These are phyloP conservation scores for Lycodopsis pacificus DNA, from an alignment of 2,797 vertebrate species.

Conservation along the genomic window DNA sequence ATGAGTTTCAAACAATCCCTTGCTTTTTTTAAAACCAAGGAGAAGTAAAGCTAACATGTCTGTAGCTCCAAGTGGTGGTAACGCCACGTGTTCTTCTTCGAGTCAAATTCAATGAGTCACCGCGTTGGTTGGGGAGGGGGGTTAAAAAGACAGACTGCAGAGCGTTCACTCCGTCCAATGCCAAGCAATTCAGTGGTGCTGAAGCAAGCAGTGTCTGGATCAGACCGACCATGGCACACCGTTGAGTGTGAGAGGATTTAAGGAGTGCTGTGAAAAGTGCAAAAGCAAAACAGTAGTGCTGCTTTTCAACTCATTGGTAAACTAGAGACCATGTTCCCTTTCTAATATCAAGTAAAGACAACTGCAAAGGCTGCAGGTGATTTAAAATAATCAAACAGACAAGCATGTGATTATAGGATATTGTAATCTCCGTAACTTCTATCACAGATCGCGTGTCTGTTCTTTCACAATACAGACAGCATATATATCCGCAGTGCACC, in stretches of 20 bases:
- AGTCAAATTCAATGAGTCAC: constrained; percentile 74
- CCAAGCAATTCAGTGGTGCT: constrained; percentile 44
- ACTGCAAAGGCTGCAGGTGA: background rate
- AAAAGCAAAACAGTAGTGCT: background rate
- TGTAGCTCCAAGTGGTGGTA: constrained; percentile 39
- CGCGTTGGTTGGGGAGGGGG: constrained; percentile 25
- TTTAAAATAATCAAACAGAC: background rate
- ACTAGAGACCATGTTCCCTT: background rate
- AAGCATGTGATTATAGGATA: background rate
- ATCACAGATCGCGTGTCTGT: constrained; percentile 19
- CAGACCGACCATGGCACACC: constrained; percentile 32
- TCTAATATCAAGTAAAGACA: background rate
- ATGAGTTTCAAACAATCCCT: background rate
- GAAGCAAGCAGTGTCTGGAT: constrained; percentile 68
- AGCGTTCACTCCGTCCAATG: constrained; percentile 41
- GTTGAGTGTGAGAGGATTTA: constrained; percentile 28
- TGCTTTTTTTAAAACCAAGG: constrained; percentile 25
- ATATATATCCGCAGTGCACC: background rate
- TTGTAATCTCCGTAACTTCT: constrained; percentile 8
- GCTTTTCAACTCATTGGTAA: constrained; percentile 13
- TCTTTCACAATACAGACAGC: constrained; percentile 12
- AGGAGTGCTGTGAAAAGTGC: constrained; percentile 25
- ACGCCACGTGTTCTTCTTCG: constrained; percentile 57
- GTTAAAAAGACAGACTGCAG: constrained; percentile 59
- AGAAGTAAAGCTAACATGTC: constrained; percentile 45